Evolutionary conservation across 2,888 invertebrate species (phyloP).

Genomic region (Xanthia icteritia): DNA sequence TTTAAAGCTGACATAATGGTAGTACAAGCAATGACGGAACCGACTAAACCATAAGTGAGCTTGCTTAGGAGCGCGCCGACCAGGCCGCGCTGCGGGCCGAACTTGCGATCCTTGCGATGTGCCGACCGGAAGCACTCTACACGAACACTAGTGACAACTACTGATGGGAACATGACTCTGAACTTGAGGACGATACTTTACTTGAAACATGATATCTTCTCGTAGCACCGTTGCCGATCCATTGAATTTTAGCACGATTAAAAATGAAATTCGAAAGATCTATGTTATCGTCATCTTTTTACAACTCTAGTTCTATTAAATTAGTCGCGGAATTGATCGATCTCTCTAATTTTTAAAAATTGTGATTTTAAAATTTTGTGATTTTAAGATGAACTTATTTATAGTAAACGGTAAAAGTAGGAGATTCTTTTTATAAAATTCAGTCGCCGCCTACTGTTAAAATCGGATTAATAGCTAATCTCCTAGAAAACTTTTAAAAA

Average conservation of each 20-base stretch:
- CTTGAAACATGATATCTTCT: constrained; percentile 74
- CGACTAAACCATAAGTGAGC: constrained; percentile 68
- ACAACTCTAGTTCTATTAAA: constrained; percentile 82
- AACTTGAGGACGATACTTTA: constrained; percentile 74
- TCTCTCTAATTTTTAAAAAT: constrained; percentile 75
- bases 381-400: constrained; percentile 85
- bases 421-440: constrained; percentile 88
- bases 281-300: constrained; percentile 81
- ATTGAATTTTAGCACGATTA: constrained; percentile 80
- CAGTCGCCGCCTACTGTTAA: constrained; percentile 89
- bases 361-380: constrained; percentile 79
- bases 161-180: constrained; percentile 77
- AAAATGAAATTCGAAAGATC: constrained; percentile 80
- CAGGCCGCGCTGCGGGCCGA: constrained; percentile 78
- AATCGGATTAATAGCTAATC: constrained; percentile 84
- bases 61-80: constrained; percentile 84
- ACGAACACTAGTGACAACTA: constrained; percentile 83
- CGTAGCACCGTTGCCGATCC: constrained; percentile 88
- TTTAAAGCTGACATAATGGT: constrained; percentile 46
- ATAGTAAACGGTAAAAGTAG: constrained; percentile 84
- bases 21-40: constrained; percentile 59
- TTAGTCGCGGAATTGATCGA: constrained; percentile 79
- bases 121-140: constrained; percentile 79
- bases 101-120: constrained; percentile 58
- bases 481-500: constrained; percentile 88